Evolutionary conservation across 2,888 invertebrate genomes (phyloP).

Genomic region (Cactoblastis cactorum): DNA sequence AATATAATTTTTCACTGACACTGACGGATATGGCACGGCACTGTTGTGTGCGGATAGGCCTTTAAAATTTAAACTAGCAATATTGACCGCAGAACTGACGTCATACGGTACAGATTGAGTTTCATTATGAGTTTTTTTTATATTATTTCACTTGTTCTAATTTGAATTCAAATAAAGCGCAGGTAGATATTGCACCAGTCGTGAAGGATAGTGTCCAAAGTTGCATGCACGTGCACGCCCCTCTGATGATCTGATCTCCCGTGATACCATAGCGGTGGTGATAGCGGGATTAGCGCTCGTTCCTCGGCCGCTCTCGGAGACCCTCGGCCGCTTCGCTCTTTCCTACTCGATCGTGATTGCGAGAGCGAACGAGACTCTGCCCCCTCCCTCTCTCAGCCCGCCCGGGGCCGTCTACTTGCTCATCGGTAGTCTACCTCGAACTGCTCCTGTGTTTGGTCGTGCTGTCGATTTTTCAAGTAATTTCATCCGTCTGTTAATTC

Average conservation of each 20-base stretch:
- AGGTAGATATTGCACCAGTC: constrained; percentile 13
- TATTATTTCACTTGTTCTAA: not conserved
- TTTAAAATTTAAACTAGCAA: too few species aligned
- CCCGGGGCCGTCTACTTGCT: constrained; percentile 41
- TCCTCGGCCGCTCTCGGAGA: constrained; percentile 47
- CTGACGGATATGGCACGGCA: too few species aligned
- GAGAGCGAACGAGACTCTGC: constrained; percentile 47
- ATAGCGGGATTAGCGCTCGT: constrained; percentile 57
- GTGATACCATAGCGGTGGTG: constrained; percentile 36
- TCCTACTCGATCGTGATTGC: constrained; percentile 53
- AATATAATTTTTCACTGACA: too few species aligned
- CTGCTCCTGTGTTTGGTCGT: constrained; percentile 39
- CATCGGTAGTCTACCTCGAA: constrained; percentile 43
- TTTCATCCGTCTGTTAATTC: constrained; percentile 65
- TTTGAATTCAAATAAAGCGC: not conserved
- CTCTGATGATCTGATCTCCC: constrained; percentile 33
- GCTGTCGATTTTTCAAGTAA: constrained; percentile 31
- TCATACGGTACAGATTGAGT: not conserved
- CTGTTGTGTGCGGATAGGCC: too few species aligned
- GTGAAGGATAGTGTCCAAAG: constrained; percentile 17
- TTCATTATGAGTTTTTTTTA: not conserved
- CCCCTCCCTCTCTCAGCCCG: constrained; percentile 45
- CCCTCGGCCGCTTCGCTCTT: constrained; percentile 53
- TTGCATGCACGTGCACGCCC: constrained; percentile 25
- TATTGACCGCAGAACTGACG: not conserved